A percentile compares a stretch with the other conserved stretches of the same genome.
These are phyloP conservation scores for Pachycephus smyrnensis DNA, from an alignment of 2,888 invertebrate species.

Conservation along the genomic window DNA sequence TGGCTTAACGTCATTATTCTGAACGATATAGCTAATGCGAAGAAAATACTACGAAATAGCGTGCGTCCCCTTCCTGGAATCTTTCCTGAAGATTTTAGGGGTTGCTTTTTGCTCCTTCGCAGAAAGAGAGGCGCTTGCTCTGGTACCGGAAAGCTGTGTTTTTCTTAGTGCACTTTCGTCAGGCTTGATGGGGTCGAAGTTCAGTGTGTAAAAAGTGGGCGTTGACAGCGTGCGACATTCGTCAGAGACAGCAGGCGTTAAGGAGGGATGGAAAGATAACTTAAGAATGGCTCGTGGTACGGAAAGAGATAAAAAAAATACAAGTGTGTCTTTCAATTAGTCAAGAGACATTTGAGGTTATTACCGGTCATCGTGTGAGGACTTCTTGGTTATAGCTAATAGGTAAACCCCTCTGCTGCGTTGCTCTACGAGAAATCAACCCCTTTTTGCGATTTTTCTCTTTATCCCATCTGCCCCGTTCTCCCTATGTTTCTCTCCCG, in stretches of 20 bases:
- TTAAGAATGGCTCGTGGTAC: constrained; percentile 10
- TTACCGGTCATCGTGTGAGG: constrained; percentile 5
- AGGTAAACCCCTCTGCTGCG: constrained; percentile 1
- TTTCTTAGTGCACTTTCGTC: not conserved
- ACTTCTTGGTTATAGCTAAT: not conserved
- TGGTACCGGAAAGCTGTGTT: not conserved
- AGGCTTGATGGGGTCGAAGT: not conserved
- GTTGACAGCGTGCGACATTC: constrained; percentile 22
- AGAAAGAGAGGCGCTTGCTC: not conserved
- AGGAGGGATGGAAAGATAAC: constrained; percentile 14
- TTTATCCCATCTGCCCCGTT: constrained; percentile 15
- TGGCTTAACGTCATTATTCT: not conserved
- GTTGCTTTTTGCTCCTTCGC: not conserved
- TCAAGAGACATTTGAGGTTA: constrained; percentile 18
- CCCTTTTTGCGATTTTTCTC: constrained; percentile 8
- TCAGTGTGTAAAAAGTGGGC: not conserved
- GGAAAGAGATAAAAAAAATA: constrained; percentile 11
- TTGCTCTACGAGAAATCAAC: not conserved
- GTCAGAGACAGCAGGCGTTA: constrained; percentile 19
- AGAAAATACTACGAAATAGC: not conserved
- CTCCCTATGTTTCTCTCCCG: constrained; percentile 22
- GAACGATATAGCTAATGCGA: not conserved
- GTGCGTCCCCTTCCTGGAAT: not conserved
- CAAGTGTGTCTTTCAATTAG: constrained; percentile 23
- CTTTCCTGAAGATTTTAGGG: not conserved